A percentile compares a stretch with the other conserved stretches of the same genome.
These are phyloP conservation scores for Umimayanthus chanpuru DNA, from an alignment of 92 coral and sea anemone genomes.

Conservation along the genomic window DNA sequence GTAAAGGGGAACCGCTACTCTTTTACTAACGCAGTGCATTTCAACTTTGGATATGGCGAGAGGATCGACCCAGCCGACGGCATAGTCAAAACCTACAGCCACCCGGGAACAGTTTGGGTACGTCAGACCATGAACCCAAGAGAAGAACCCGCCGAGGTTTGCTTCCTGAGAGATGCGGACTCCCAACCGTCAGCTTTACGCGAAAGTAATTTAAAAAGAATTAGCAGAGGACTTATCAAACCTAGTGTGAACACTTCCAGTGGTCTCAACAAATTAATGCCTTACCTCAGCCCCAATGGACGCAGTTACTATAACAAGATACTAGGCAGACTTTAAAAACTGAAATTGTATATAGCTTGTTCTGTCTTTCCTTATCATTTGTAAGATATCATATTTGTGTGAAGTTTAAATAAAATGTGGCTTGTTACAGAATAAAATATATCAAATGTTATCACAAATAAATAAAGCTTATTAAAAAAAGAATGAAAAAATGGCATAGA, in stretches of 20 bases:
- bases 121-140: constrained; percentile 37
- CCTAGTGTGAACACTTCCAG: constrained; percentile 29
- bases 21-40: constrained; percentile 40
- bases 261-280: constrained; percentile 34
- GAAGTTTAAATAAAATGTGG: constrained; percentile 10
- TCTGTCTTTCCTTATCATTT: constrained; percentile 1
- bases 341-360: constrained; percentile 14
- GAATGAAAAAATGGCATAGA: constrained; percentile 2
- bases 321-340: constrained; percentile 3
- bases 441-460: constrained; percentile 26
- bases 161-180: constrained; percentile 33
- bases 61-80: constrained; percentile 45
- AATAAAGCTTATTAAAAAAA: constrained; percentile 33
- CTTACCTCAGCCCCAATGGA: constrained; percentile 26
- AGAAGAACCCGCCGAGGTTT: constrained; percentile 47
- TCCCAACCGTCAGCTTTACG: constrained; percentile 32
- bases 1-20: constrained; percentile 27
- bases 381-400: background rate
- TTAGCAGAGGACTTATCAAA: constrained; percentile 41
- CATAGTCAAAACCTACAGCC: constrained; percentile 44
- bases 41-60: constrained; percentile 47
- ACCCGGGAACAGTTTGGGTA: constrained; percentile 45
- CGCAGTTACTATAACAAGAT: background rate
- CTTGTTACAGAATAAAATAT: constrained; percentile 23
- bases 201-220: constrained; percentile 27